Evolutionary conservation across 1,140 invertebrate species (phyloP), one percentile per base, ranked within the genome.

Genomic region (Zaprionus vittiger): DNA sequence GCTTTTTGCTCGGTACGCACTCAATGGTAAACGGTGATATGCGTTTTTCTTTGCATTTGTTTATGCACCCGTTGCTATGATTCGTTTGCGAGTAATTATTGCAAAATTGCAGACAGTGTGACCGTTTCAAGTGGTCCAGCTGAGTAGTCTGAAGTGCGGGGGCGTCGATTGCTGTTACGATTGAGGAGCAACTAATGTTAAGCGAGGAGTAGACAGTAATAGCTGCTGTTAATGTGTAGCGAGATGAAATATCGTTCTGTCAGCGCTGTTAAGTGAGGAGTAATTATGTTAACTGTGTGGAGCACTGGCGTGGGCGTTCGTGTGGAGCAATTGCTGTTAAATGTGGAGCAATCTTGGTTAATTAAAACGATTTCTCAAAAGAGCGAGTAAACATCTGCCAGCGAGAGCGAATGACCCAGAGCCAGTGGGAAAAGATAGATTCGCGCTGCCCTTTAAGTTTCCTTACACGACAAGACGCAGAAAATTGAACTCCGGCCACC

Each of bases 401-500:
- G 63, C 73, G 81, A 71, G 69, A 81, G 76, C 76, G 54, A 70
- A 67, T 62, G 81, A 80, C 74, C 72, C 52, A 83, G 71, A 75
- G 81, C 76, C 84, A 81, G 84, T 83, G 84, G 85, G 85, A 84
- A 90, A 75, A 79, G 77, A 78, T 64, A 87, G 78, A 86, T 80
- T 83, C 77, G 83, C 83, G 81, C 83, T 89, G 84, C 82, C 84
- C 82, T 79, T 79, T 90, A 76, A 90, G 81, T 85, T 90, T 89
- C 82, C 70, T 81, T 77, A 85, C 73, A 89, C 79, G 81, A 90
- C 85, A 79, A 83, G 81, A 89, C 72, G 85, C 84, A 79, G 55
- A 85, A 90, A 81, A 77, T 71, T 70, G 11, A 57, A 85, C 81
- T 90, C 81, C 93, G 93, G 83, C 94, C 95, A 96, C 95, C 94